Evolutionary conservation across 1,140 invertebrate genomes (phyloP), one percentile per base, ranked within the genome.

Genomic region (Tachypleus tridentatus): DNA sequence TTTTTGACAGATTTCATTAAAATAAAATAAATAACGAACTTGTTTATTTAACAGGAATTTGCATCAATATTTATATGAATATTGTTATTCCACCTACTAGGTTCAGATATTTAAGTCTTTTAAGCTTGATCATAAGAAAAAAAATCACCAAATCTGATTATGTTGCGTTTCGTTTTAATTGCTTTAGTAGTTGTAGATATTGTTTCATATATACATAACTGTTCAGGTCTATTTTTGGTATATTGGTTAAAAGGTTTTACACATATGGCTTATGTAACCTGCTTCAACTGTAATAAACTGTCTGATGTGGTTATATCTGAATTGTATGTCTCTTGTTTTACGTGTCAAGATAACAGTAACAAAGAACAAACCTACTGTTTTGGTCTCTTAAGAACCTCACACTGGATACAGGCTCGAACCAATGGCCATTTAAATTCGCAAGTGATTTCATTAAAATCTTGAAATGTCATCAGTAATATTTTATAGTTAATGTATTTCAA

Each of bases 141-240:
- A 54, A 57, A 57, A 57, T 11, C 56, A 11, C 56, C n/a, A 57
- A 11, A 57, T 11, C 47, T 10, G 47, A 57, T 11, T 57, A 57
- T 57, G 56, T 57, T 57, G 47, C 47, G 47, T 57, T 29, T 11
- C 47, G 29, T 29, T 29, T 29, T 29, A 29, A 10, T 57, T 11
- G 47, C n/a, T 57, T 29, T 57, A 10, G 47, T 60, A 64, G 54
- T 63, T 49, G 60, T 67, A 67, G 63, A 61, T 58, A 58, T 67
- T 67, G 66, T 67, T 67, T 67, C 64, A 64, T 67, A 67, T 64
- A 65, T 47, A 63, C 53, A 62, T 67, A 29, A 61, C 58, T 60
- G 60, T 62, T 62, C 66, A 50, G 66, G 66, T 61, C 66, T 67
- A 67, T 67, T 67, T 67, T 67, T 67, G 66, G 66, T 67, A 67